phyloP scores from a whole-genome alignment of 2,797 vertebrate species.

The Hypotaenidia philippensis region DNA sequence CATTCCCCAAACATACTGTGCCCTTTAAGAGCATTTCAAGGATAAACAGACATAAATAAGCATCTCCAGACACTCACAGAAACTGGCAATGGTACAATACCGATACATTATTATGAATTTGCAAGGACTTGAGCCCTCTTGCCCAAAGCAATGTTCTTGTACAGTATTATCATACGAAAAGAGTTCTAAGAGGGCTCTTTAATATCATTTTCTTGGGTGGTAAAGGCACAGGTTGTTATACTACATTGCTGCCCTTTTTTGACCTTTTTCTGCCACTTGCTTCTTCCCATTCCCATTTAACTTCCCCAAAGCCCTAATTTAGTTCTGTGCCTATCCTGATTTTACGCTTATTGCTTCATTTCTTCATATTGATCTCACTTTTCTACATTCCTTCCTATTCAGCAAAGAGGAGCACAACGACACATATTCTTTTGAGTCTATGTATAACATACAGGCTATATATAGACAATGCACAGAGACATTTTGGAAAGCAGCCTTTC shows the following conservation, averaged over 20 bases:
- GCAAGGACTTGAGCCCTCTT: background rate
- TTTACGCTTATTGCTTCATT: background rate
- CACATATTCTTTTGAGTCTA: background rate
- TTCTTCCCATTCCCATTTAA: background rate
- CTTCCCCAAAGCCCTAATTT: background rate
- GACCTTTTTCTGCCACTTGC: background rate
- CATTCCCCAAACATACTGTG: background rate
- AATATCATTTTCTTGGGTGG: background rate
- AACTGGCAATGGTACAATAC: background rate
- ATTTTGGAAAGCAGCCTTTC: background rate
- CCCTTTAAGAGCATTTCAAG: background rate
- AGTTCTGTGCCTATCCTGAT: background rate
- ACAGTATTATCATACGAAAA: background rate
- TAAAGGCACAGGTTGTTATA: background rate
- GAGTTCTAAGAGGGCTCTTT: background rate
- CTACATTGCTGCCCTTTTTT: background rate
- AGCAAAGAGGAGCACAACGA: background rate
- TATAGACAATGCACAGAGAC: background rate
- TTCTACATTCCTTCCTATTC: background rate
- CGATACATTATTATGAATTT: background rate
- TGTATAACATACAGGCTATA: background rate
- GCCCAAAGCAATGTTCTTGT: background rate
- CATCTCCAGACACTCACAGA: background rate
- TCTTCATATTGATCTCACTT: background rate
- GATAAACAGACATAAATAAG: background rate